Percentiles rank a stretch among this genome's conserved stretches.
Conservation (phyloP, 2,888 invertebrate species). For the Halocaridina rubra region DNA sequence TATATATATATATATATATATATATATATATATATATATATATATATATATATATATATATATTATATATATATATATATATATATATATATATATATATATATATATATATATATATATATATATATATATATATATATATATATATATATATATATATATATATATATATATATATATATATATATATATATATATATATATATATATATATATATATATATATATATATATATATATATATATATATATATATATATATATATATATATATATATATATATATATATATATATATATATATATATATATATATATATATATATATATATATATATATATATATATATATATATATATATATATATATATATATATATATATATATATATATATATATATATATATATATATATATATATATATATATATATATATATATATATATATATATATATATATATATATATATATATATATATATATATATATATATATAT, state of each 20-base stretch:
- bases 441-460: conserved; percentile 15
- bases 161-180: background rate
- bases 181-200: background rate
- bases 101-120: background rate
- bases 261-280: conserved; percentile 16
- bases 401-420: background rate
- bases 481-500: background rate
- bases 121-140: background rate
- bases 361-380: background rate
- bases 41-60: conserved; percentile 1
- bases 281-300: background rate
- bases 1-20: background rate
- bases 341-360: background rate
- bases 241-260: conserved; percentile 2
- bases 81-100: background rate
- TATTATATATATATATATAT: background rate
- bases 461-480: background rate
- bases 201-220: background rate
- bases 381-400: background rate
- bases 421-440: background rate
- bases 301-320: background rate
- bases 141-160: background rate
- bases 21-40: background rate
- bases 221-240: background rate
- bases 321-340: conserved; percentile 6